Percentiles rank a stretch among this genome's conserved stretches.
Conservation (phyloP, 2,888 invertebrate genomes). For the Caprella mutica region DNA sequence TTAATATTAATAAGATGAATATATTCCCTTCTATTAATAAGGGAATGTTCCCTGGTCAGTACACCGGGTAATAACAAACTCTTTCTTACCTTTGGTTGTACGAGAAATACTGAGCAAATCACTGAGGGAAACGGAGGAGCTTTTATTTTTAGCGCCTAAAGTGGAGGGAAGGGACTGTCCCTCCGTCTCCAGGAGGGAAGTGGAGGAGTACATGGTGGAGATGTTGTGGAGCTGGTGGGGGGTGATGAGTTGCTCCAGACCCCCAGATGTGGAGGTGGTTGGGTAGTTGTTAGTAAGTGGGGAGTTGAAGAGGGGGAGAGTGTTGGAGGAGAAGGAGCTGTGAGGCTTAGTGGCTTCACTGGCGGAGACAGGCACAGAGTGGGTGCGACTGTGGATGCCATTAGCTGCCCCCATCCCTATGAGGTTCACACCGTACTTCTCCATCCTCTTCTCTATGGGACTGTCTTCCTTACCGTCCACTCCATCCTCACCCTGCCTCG, state of each 20-base stretch:
- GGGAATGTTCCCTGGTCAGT: no score
- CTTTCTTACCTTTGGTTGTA: no score
- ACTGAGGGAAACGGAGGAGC: slow-evolving; percentile 25
- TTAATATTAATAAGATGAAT: no score
- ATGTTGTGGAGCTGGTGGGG: neutral
- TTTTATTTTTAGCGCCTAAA: no score
- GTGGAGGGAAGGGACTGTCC: no score
- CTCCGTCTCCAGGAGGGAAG: neutral
- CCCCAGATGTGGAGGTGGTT: no score
- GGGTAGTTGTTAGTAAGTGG: no score
- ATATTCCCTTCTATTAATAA: no score
- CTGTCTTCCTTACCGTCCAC: neutral
- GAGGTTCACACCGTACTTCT: slow-evolving; percentile 1
- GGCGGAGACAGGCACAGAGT: neutral
- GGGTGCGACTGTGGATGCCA: neutral
- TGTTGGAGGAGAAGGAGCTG: neutral
- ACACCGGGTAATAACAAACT: no score
- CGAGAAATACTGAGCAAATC: slow-evolving; percentile 24
- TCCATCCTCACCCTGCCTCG: slow-evolving; percentile 7
- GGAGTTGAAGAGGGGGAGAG: neutral
- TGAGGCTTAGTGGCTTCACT: neutral
- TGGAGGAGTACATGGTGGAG: neutral
- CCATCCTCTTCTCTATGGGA: no score
- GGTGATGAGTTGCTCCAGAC: no score
- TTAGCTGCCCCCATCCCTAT: slow-evolving; percentile 8